phyloP scores from a whole-genome alignment of 2,797 vertebrate genomes.

The Taeniopygia guttata region DNA sequence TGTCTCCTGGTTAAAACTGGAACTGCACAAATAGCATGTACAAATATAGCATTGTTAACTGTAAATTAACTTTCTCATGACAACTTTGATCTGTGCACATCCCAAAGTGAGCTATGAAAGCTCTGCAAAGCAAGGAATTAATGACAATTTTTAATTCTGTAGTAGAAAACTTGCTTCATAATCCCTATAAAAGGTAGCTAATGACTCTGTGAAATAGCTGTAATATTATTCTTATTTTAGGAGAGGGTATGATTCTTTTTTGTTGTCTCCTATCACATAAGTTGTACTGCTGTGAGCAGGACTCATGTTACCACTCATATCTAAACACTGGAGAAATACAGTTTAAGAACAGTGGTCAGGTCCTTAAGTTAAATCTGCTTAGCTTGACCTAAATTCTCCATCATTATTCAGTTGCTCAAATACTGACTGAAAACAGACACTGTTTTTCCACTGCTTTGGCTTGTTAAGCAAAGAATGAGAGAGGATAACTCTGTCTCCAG shows the following conservation, averaged over 20 bases:
- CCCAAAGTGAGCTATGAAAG: neutral
- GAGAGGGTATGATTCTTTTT: neutral
- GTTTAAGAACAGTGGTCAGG: neutral
- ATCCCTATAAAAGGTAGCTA: neutral
- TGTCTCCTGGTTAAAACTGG: neutral
- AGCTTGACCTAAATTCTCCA: neutral
- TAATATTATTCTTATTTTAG: neutral
- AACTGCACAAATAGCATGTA: neutral
- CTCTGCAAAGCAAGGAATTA: neutral
- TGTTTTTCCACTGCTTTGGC: neutral
- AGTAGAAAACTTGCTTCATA: neutral
- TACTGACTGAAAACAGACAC: neutral
- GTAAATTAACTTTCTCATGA: neutral
- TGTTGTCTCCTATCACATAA: neutral
- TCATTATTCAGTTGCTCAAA: neutral
- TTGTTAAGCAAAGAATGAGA: neutral
- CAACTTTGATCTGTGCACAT: neutral
- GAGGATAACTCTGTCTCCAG: neutral
- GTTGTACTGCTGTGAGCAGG: neutral
- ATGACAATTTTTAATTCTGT: neutral
- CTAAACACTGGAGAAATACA: neutral
- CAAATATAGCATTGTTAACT: neutral
- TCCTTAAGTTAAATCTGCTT: neutral
- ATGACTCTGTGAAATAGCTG: neutral
- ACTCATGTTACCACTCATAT: neutral